Percentiles rank a stretch among this genome's conserved stretches.
These are phyloP conservation scores for Geococcyx californianus DNA, from an alignment of 2,113 vertebrate genomes.

Conservation along the genomic window DNA sequence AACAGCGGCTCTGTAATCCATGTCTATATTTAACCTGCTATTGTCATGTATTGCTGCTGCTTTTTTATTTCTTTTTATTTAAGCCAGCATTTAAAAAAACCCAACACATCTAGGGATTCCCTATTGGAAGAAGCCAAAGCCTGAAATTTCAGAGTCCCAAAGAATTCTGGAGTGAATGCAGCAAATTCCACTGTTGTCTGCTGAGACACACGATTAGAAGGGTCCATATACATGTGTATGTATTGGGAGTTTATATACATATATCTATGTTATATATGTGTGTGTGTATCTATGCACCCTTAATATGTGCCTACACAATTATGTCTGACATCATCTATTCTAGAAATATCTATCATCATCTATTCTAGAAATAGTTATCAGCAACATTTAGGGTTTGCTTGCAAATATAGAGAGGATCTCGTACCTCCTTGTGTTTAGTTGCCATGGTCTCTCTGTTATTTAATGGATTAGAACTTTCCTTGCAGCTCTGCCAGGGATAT, in stretches of 20 bases:
- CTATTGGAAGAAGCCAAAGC: background rate
- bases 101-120: background rate
- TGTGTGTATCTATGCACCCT: background rate
- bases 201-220: background rate
- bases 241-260: background rate
- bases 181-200: background rate
- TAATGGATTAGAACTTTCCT: background rate
- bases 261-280: no score
- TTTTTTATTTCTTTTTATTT: background rate
- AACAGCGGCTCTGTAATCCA: conserved; percentile 78
- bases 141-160: conserved; percentile 10
- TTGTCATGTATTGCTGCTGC: background rate
- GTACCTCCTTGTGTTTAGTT: background rate
- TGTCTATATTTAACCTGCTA: conserved; percentile 79
- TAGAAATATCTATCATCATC: background rate
- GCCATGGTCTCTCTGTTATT: background rate
- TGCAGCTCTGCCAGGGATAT: background rate
- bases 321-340: background rate
- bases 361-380: background rate
- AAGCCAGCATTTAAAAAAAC: conserved; percentile 18
- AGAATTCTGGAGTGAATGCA: background rate
- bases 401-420: background rate
- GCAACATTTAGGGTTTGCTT: background rate
- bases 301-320: background rate
- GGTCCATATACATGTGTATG: background rate